phyloP scores from a whole-genome alignment of 2,888 invertebrate genomes.

The Temnothorax rugatulus region DNA sequence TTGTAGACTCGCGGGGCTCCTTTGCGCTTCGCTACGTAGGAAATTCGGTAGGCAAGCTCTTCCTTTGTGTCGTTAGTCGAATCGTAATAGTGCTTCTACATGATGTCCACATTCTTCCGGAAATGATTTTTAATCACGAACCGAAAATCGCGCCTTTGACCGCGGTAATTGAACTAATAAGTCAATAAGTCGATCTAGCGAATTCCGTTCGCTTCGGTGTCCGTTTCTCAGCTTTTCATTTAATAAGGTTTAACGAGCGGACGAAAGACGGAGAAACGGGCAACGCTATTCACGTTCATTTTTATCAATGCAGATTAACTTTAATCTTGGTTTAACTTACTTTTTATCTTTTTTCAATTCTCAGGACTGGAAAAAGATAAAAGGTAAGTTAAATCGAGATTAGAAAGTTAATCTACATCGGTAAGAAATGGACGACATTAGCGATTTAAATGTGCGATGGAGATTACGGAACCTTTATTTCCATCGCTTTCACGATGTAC shows the following conservation, averaged over 20 bases:
- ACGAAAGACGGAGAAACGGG: neutral
- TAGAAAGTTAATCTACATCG: too few relatives aligned
- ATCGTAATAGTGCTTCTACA: constrained; percentile 18
- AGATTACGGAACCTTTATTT: constrained; percentile 4
- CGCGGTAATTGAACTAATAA: constrained; percentile 2
- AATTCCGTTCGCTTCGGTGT: neutral
- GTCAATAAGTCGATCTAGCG: constrained; percentile 8
- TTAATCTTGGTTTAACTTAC: too few relatives aligned
- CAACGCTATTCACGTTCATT: neutral
- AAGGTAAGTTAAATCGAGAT: too few relatives aligned
- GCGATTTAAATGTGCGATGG: constrained; percentile 21
- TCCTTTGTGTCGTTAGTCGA: constrained; percentile 19
- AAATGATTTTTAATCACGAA: constrained; percentile 24
- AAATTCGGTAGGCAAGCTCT: constrained; percentile 7
- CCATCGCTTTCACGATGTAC: constrained; percentile 46
- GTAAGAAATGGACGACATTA: too few relatives aligned
- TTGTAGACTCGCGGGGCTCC: constrained; percentile 19
- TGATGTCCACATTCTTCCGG: neutral
- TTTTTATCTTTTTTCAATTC: too few relatives aligned
- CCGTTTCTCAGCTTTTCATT: constrained; percentile 13
- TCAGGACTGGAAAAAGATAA: too few relatives aligned
- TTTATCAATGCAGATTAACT: too few relatives aligned
- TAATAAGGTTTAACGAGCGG: neutral
- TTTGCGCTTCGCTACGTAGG: constrained; percentile 8
- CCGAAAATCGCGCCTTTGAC: constrained; percentile 18